These are phyloP conservation scores for Entomobrya proxima DNA, from an alignment of 2,888 invertebrate species.

Conservation along the genomic window DNA sequence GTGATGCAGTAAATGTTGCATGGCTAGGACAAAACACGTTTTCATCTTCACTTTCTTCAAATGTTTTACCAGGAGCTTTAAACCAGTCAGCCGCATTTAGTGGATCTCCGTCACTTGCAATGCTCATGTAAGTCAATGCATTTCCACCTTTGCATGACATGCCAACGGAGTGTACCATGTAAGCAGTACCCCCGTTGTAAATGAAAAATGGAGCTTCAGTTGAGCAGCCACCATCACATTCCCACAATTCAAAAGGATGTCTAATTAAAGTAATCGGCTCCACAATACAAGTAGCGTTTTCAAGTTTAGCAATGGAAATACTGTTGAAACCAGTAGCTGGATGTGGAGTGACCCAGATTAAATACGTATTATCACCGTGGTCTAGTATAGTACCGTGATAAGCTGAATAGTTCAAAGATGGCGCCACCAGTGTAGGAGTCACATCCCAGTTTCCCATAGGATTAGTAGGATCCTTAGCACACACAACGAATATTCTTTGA, in stretches of 20 bases:
- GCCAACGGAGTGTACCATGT: neutral
- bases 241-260: neutral
- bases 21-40: neutral
- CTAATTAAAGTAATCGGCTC: neutral
- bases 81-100: neutral
- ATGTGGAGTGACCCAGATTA: neutral
- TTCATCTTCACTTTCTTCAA: neutral
- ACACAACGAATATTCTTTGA: neutral
- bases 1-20: neutral
- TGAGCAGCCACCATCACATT: neutral
- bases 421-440: neutral
- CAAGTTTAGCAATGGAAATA: neutral
- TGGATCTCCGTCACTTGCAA: neutral
- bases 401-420: neutral
- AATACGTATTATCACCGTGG: neutral
- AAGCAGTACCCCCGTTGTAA: neutral
- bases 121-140: neutral
- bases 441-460: neutral
- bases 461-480: neutral
- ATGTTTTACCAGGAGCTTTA: neutral
- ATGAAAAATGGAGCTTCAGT: neutral
- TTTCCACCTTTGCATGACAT: neutral
- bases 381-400: neutral
- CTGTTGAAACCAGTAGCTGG: neutral
- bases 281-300: neutral